Evolutionary conservation across 2,888 invertebrate genomes (phyloP).

Genomic region (Watsonalla binaria): DNA sequence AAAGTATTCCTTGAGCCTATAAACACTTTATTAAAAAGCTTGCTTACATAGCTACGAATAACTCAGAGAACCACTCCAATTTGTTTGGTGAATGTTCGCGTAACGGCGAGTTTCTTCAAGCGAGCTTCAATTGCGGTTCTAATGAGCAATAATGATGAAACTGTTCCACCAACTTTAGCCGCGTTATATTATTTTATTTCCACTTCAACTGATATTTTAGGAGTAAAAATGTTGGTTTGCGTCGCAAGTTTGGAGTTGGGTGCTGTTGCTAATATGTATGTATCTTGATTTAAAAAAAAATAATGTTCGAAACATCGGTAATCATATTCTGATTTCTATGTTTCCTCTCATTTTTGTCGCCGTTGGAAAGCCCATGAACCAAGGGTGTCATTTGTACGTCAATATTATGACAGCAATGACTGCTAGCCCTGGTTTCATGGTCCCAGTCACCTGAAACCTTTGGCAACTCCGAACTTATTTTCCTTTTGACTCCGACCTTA

Average conservation of each 20-base stretch:
- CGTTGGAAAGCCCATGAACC: too few relatives aligned
- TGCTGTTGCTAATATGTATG: constrained; percentile 3
- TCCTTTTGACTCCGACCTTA: too few relatives aligned
- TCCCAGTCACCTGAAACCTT: too few relatives aligned
- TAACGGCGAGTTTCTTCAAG: constrained; percentile 48
- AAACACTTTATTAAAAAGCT: background rate
- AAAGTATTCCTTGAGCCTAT: too few relatives aligned
- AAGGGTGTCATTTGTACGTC: too few relatives aligned
- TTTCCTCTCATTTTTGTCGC: too few relatives aligned
- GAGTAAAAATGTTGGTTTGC: constrained; percentile 2
- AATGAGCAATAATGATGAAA: constrained; percentile 71
- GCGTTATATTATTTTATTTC: constrained; percentile 37
- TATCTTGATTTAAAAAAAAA: too few relatives aligned
- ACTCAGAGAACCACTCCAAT: constrained; percentile 44
- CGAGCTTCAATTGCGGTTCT: constrained; percentile 65
- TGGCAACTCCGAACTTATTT: too few relatives aligned
- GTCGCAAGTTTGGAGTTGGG: constrained; percentile 3
- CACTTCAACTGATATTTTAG: constrained; percentile 26
- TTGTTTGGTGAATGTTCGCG: constrained; percentile 50
- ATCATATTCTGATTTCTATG: too few relatives aligned
- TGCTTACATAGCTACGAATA: constrained; percentile 4
- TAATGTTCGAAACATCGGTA: too few relatives aligned
- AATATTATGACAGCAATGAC: too few relatives aligned
- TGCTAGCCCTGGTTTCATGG: too few relatives aligned
- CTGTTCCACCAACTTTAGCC: constrained; percentile 39